Evolutionary conservation across 1,140 invertebrate species (phyloP), one percentile per base, ranked within the genome.

Genomic region (Brachionus manjavacas): DNA sequence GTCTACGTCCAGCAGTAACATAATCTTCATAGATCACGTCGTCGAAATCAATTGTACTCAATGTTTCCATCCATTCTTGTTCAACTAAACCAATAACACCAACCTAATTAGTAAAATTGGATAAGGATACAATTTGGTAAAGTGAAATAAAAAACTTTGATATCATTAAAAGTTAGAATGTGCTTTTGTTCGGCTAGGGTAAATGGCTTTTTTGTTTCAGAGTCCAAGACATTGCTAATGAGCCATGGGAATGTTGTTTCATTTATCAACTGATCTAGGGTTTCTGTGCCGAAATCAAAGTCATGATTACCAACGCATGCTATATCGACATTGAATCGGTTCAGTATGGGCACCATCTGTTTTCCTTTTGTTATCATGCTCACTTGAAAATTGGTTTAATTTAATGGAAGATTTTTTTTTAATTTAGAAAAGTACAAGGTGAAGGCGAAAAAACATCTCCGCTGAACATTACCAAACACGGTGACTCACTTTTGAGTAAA

Each of bases 291-390:
- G 90, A 95, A 95, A 92, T 96, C 95, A 91, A 96, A 96, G 89
- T 96, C 95, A 90, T 96, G 95, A 89, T 96, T 96, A 31, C 95
- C 95, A 89, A 93, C 94, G 7, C 96, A 94, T 14, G 95, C 94
- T 89, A 94, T 95, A 86, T 94, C 92, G 1, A 94, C 94, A 14
- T 92, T 92, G 25, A 94, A 91, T 78, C 92, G 91, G 88, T 96
- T 95, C 1, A 96, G 87, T 1, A 96, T 94, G 0, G 94, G 93
- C 16, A 95, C 92, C 95, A 97, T 96, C 89, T 96, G 95, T 87
- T 95, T 94, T 9, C 95, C 95, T 89, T 95, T 94, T 14, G 95
- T 95, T 87, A 94, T 95, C 46, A 94, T 94, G 87, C 94, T 95
- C 88, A 96, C 95, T 96, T 90, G 49, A 92, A 20, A 20, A 85